Conservation (phyloP, 1,140 invertebrate species). For the Leptoteleia sp. region DNA sequence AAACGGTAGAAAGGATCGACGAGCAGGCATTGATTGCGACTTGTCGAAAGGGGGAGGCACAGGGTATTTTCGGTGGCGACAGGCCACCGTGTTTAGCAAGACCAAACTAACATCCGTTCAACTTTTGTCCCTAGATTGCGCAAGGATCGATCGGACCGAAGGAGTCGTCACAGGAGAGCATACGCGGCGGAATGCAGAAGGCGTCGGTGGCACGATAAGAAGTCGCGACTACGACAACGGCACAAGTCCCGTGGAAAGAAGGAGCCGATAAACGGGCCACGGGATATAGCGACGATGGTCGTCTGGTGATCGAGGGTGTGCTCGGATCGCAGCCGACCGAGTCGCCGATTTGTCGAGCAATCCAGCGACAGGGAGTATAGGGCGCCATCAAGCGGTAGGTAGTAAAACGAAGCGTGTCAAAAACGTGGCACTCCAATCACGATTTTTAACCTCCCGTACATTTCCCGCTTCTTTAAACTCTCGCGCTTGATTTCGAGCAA, state of each 20-base stretch:
- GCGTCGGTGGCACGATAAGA: conserved; percentile 50
- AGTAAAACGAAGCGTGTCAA: background rate
- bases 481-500: too few species aligned
- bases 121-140: conserved; percentile 61
- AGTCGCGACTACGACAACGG: conserved; percentile 25
- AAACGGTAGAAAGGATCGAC: conserved; percentile 6
- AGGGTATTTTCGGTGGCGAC: conserved; percentile 13
- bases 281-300: conserved; percentile 53
- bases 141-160: conserved; percentile 58
- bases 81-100: background rate
- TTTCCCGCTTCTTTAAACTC: too few species aligned
- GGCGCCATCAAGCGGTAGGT: conserved; percentile 21
- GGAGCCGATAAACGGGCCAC: conserved; percentile 30
- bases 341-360: conserved; percentile 43
- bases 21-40: conserved; percentile 8
- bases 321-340: conserved; percentile 50
- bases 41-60: conserved; percentile 6
- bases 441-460: too few species aligned
- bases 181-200: conserved; percentile 56
- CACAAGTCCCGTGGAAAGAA: conserved; percentile 17
- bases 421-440: too few species aligned
- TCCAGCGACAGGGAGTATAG: conserved; percentile 1
- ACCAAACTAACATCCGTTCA: conserved; percentile 34
- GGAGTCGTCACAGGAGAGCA: conserved; percentile 59
- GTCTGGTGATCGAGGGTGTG: conserved; percentile 56